Base-by-base conservation (phyloP, 2,113 vertebrate genomes). In the Bos javanicus region DNA sequence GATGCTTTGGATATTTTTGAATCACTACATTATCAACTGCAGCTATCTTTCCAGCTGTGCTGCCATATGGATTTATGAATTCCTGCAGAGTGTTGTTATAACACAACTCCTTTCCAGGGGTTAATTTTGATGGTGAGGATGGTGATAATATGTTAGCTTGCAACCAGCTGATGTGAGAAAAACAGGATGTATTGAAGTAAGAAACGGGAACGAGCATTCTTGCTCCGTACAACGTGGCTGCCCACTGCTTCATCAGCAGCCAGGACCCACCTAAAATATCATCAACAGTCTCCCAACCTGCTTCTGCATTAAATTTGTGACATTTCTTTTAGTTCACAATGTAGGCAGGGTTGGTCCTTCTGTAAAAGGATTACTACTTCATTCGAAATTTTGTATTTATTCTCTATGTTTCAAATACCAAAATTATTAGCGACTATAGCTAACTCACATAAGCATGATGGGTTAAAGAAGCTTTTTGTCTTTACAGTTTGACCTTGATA, bases 51-150 rank as follows among this genome's bases (percentile, higher is more conserved):
- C 91, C 93, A 91, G 91, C 95, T 93, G 95, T 86, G 89, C 43
- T 67, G 57, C 83, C 85, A 87, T 83, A 83, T 59, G 95, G 54
- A 71, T 82, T 83, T 95, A 76, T 52, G 54, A 71, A 39, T 93
- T 91, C 93, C 96, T 64, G 56, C 81, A 57, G 91, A 94, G 95
- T 83, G 83, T 91, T 94, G 80, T 84, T 95, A 89, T 43, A 92
- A 86, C 54, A 97, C 56, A 78, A 19, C 76, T 88, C 56, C 71
- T 94, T 91, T 94, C 96, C 59, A 80, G 91, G 82, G 96, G 86
- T 94, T 97, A 59, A 94, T 80, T 97, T 57, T 95, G 91, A 97
- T 71, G 71, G 76, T 60, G 71, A 87, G 82, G 50, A 96, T 78
- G 50, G 56, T 87, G 87, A 93, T 92, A 95, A 97, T 90, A 50